A percentile compares a stretch with the other conserved stretches of the same genome.
Evolutionary conservation across 2,113 vertebrate species (phyloP).

Genomic region (Petrocephalus microphthalmus): DNA sequence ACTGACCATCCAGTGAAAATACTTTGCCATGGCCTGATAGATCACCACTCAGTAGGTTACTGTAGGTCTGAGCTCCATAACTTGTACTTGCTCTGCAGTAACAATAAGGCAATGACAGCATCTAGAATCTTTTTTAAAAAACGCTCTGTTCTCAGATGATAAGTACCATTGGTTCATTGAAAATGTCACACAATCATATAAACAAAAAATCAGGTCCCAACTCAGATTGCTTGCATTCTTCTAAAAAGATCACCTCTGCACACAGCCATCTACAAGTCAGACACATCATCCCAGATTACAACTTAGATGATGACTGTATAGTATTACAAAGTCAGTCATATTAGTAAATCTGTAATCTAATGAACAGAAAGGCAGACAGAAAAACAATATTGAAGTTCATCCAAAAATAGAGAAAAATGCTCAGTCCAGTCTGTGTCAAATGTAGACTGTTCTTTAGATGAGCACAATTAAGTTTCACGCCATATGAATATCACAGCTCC

Average conservation of each 20-base stretch:
- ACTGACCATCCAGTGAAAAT: not conserved
- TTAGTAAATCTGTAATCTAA: not conserved
- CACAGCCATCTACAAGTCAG: not conserved
- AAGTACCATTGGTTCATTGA: not conserved
- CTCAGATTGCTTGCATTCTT: not conserved
- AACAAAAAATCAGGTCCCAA: not conserved
- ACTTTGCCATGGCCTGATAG: not conserved
- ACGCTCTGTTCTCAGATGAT: not conserved
- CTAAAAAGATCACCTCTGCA: not conserved
- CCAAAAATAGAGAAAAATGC: not conserved
- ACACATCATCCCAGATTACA: not conserved
- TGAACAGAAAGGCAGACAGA: not conserved
- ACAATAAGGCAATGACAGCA: no score
- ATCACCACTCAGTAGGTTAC: no score
- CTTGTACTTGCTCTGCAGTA: not conserved
- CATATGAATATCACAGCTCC: not conserved
- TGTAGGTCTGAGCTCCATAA: not conserved
- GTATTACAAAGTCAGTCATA: no score
- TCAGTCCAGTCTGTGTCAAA: not conserved
- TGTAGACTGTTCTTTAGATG: not conserved
- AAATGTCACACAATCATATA: not conserved
- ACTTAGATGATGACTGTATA: not conserved
- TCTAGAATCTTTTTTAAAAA: not conserved
- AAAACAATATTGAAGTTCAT: not conserved
- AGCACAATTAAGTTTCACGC: not conserved